Conservation (phyloP, 2,797 vertebrate species). For the Hozukius guyotensis region DNA sequence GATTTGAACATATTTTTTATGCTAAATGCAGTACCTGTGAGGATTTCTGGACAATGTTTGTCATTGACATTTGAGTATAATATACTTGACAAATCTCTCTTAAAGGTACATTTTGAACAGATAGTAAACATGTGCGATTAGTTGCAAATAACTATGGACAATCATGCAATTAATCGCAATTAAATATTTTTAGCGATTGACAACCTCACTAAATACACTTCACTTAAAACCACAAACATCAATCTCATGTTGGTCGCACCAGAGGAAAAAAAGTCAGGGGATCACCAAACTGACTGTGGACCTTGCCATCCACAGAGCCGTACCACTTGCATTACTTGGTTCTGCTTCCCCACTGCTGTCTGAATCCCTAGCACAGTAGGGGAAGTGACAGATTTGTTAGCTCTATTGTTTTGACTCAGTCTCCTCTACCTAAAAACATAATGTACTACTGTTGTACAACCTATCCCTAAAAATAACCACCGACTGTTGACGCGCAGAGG, state of each 20-base stretch:
- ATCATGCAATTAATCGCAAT: too few species aligned
- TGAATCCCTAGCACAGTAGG: neutral
- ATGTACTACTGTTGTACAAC: constrained; percentile 38
- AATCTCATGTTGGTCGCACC: neutral
- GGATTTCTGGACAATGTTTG: too few species aligned
- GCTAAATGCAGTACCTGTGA: too few species aligned
- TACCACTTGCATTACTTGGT: neutral
- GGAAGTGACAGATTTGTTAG: constrained; percentile 41
- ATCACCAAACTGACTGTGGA: neutral
- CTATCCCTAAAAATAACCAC: constrained; percentile 64
- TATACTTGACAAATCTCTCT: too few species aligned
- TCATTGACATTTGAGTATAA: too few species aligned
- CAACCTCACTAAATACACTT: neutral
- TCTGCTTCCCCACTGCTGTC: neutral
- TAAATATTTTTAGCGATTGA: too few species aligned
- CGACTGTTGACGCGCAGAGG: constrained; percentile 60
- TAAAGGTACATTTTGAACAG: too few species aligned
- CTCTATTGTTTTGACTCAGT: constrained; percentile 51
- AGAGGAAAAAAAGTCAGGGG: too few species aligned
- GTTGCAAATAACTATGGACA: too few species aligned
- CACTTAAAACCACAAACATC: neutral
- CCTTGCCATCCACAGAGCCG: neutral
- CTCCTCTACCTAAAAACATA: constrained; percentile 44
- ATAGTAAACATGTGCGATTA: too few species aligned
- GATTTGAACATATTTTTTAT: too few species aligned